phyloP scores from a whole-genome alignment of 2,888 invertebrate species.

The Ferdinandea cuprea region DNA sequence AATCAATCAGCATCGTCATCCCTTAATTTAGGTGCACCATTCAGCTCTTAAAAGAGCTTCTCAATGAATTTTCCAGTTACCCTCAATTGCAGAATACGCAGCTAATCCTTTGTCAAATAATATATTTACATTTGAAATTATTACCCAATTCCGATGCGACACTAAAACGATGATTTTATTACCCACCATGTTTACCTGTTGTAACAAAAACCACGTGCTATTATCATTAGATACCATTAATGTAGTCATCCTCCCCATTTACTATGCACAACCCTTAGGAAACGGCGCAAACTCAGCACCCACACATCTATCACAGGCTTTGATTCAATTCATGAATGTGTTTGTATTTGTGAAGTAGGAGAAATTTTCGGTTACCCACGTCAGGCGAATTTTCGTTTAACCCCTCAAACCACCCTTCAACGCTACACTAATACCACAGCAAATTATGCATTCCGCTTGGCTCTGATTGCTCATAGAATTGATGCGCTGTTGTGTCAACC shows the following conservation, averaged over 20 bases:
- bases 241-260: slow-evolving; percentile 45
- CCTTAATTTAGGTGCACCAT: slow-evolving; percentile 23
- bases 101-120: slow-evolving; percentile 65
- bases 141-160: slow-evolving; percentile 56
- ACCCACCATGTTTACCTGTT: slow-evolving; percentile 69
- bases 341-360: slow-evolving; percentile 36
- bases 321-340: slow-evolving; percentile 5
- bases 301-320: slow-evolving; percentile 11
- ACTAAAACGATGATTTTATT: slow-evolving; percentile 63
- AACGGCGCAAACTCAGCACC: slow-evolving; percentile 58
- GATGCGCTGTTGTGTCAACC: slow-evolving; percentile 68
- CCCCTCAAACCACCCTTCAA: neutral
- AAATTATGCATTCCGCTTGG: slow-evolving; percentile 60
- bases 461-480: slow-evolving; percentile 67
- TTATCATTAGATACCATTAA: slow-evolving; percentile 29
- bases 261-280: slow-evolving; percentile 45
- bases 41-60: neutral
- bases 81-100: slow-evolving; percentile 38
- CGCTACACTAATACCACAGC: neutral
- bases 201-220: slow-evolving; percentile 68
- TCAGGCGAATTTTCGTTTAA: slow-evolving; percentile 45
- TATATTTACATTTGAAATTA: slow-evolving; percentile 72
- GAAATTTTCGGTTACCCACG: slow-evolving; percentile 35
- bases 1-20: slow-evolving; percentile 19
- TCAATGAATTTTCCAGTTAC: slow-evolving; percentile 26